Conservation (phyloP, 2,113 vertebrate species). For the Gadus macrocephalus region DNA sequence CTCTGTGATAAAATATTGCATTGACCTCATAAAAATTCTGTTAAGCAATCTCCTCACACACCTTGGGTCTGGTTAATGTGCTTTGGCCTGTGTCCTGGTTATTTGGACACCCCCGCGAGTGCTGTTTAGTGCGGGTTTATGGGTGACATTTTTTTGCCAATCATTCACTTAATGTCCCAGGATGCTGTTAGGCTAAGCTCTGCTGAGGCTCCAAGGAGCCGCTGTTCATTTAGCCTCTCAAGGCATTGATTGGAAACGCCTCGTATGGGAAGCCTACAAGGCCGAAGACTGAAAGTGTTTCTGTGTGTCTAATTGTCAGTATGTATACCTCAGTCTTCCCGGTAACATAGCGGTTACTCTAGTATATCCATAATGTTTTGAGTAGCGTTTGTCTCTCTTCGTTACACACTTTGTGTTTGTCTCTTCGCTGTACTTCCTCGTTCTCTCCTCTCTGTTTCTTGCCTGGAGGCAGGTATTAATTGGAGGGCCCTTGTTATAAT, state of each 20-base stretch:
- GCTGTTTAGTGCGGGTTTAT: not conserved
- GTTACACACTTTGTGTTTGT: not conserved
- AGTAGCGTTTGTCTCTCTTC: conserved; percentile 2
- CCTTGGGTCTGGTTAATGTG: not conserved
- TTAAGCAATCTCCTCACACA: not conserved
- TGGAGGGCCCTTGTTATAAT: conserved; percentile 58
- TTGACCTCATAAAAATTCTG: not conserved
- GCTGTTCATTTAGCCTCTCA: not conserved
- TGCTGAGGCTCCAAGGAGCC: not conserved
- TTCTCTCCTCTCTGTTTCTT: not conserved
- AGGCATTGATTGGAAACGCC: not conserved
- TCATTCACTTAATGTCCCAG: not conserved
- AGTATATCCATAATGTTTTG: not conserved
- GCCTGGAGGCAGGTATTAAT: conserved; percentile 60
- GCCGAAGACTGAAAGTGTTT: not conserved
- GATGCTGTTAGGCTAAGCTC: not conserved
- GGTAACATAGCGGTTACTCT: not conserved
- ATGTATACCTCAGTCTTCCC: not conserved
- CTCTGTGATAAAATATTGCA: not conserved
- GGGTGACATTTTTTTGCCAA: not conserved
- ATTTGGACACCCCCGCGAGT: not conserved
- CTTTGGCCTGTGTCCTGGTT: not conserved
- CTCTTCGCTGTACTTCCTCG: not conserved
- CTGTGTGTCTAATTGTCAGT: not conserved
- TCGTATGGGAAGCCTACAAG: not conserved